Evolutionary conservation across 2,113 vertebrate genomes (phyloP), one percentile per base, ranked within the genome.

Genomic region (Meleagris gallopavo): DNA sequence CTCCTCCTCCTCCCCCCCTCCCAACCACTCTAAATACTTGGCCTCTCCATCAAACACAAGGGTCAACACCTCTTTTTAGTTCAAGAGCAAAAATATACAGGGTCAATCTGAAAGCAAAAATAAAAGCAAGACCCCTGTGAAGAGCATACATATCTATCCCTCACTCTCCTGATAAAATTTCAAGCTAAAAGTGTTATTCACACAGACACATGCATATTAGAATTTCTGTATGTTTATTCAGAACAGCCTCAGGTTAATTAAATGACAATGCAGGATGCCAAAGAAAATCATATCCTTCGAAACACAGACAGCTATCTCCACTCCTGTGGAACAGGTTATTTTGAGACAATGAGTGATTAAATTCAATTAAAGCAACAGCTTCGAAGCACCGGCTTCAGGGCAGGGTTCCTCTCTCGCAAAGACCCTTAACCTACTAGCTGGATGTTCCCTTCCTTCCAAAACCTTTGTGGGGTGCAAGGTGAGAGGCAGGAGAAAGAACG

Each of bases 171-270:
- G 79, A 57, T 94, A 93, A 94, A 88, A 86, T 78, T 86, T 83
- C 52, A 94, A 85, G 83, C 69, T 93, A 94, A 78, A 93, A 95
- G 32, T 67, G 29, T 83, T 74, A 67, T 30, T 67, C 0, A 0
- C 13, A 58, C 57, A 50, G 30, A 2, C 41, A 64, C 52, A 54
- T 54, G 30, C 14, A 74, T n/a, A 40, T 74, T 83, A 57, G 61
- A 64, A 70, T 54, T 74, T 22, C 80, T 29, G 77, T 50, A 58
- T 91, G 70, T 90, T 74, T 90, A 95, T 90, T 86, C 72, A 46
- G 70, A 89, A 86, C 72, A 86, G 85, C 52, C 66, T 78, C 57
- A 61, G 43, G 73, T 95, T 94, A 92, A 92, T 95, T 92, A 86
- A 86, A 82, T 4, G 12, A 72, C 79, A 91, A 90, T 43, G 34